phyloP scores from a whole-genome alignment of 2,888 invertebrate species.

The Odontomyia ornata region DNA sequence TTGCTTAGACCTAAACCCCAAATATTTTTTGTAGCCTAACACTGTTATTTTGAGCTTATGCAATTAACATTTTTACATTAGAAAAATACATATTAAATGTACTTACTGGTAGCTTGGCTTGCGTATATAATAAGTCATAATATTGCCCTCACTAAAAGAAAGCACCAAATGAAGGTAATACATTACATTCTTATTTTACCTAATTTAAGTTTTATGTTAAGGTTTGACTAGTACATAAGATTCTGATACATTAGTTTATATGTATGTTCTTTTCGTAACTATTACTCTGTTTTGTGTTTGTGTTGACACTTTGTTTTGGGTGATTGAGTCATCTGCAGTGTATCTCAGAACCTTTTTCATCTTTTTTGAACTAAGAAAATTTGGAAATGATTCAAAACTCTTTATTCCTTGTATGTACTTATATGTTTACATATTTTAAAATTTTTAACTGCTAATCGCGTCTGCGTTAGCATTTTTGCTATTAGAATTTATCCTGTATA shows the following conservation, averaged over 20 bases:
- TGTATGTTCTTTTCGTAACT: constrained; percentile 3
- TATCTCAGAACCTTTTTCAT: too few species aligned
- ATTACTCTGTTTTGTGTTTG: too few species aligned
- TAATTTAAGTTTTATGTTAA: constrained; percentile 22
- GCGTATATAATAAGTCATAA: constrained; percentile 56
- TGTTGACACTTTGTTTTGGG: too few species aligned
- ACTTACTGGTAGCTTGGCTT: constrained; percentile 33
- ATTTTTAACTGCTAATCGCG: too few species aligned
- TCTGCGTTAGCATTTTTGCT: too few species aligned
- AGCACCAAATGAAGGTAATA: constrained; percentile 62
- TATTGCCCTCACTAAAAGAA: constrained; percentile 60
- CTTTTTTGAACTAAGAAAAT: too few species aligned
- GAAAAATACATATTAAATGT: constrained; percentile 12
- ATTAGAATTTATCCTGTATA: too few species aligned
- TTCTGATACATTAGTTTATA: constrained; percentile 1
- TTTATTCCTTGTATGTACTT: too few species aligned
- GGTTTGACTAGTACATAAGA: background rate
- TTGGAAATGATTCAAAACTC: too few species aligned
- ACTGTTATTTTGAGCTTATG: constrained; percentile 16
- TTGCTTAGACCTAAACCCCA: constrained; percentile 35
- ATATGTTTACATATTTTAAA: too few species aligned
- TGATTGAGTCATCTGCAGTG: too few species aligned
- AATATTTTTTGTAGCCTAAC: constrained; percentile 36
- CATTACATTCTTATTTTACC: constrained; percentile 52
- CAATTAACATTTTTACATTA: constrained; percentile 36